These are phyloP conservation scores for Cavia aperea DNA, from an alignment of 2,113 vertebrate species.

Conservation along the genomic window DNA sequence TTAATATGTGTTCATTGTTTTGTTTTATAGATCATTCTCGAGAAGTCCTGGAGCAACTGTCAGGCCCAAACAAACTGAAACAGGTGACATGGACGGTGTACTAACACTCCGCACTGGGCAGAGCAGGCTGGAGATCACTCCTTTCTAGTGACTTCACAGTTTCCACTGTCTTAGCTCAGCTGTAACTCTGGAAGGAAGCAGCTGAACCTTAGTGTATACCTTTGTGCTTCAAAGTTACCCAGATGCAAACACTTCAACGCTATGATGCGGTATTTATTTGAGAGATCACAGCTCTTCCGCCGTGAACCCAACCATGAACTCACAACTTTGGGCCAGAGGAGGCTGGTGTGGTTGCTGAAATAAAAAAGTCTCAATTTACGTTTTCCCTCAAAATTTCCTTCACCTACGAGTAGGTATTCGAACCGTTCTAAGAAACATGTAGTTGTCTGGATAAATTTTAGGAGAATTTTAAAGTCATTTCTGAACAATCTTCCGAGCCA, in stretches of 20 bases:
- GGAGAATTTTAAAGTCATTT: constrained; percentile 35
- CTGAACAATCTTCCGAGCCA: constrained; percentile 10
- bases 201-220: neutral
- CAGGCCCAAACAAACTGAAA: constrained; percentile 82
- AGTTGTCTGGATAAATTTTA: constrained; percentile 8
- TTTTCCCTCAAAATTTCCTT: constrained; percentile 29
- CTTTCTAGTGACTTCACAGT: neutral
- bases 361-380: constrained; percentile 24
- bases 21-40: constrained; percentile 80
- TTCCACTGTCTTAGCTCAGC: constrained; percentile 37
- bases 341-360: constrained; percentile 23
- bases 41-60: constrained; percentile 80
- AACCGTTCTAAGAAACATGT: constrained; percentile 23
- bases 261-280: neutral
- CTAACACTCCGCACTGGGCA: constrained; percentile 67
- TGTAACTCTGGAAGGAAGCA: neutral
- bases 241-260: neutral
- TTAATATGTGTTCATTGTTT: constrained; percentile 44
- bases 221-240: constrained; percentile 43
- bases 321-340: neutral
- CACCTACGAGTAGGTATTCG: neutral
- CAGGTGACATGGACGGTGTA: constrained; percentile 88
- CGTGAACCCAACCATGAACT: neutral
- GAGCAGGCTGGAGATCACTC: neutral
- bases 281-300: neutral